Conservation (phyloP, 2,113 vertebrate species). For the Aix galericulata region DNA sequence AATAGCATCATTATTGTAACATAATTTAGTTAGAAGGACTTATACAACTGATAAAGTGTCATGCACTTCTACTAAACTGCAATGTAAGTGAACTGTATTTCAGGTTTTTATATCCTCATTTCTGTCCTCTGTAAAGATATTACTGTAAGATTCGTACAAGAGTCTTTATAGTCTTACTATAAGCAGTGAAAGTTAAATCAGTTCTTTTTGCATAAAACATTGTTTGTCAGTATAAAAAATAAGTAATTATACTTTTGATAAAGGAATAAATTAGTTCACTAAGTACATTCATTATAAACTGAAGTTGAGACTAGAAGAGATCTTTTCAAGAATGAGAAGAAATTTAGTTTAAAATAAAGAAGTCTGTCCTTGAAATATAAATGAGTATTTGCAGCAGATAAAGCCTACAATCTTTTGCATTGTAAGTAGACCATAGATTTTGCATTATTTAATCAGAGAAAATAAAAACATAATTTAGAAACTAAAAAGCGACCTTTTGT, state of each 20-base stretch:
- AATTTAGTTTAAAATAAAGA: conserved; percentile 44
- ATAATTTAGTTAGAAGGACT: conserved; percentile 74
- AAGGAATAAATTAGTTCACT: conserved; percentile 52
- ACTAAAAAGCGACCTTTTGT: not conserved
- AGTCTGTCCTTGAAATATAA: not conserved
- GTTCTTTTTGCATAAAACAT: conserved; percentile 61
- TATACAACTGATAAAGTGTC: conserved; percentile 67
- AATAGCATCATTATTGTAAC: conserved; percentile 67
- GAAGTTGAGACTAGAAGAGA: conserved; percentile 39
- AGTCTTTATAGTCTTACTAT: conserved; percentile 54
- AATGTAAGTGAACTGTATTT: conserved; percentile 70
- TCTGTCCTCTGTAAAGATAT: conserved; percentile 67
- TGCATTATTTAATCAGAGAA: not conserved
- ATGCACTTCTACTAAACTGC: conserved; percentile 67
- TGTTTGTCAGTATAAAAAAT: conserved; percentile 49
- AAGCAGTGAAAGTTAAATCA: conserved; percentile 67
- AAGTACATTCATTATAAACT: conserved; percentile 40
- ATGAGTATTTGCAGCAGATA: not conserved
- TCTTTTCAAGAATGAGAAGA: conserved; percentile 17
- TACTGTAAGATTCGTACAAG: conserved; percentile 58
- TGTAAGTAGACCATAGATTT: not conserved
- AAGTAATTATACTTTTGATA: conserved; percentile 51
- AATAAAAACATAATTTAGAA: not conserved
- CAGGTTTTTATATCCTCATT: conserved; percentile 69
- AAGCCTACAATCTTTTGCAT: not conserved